Base-by-base conservation (phyloP, 2,888 invertebrate species). In the Salpingus planirostris region DNA sequence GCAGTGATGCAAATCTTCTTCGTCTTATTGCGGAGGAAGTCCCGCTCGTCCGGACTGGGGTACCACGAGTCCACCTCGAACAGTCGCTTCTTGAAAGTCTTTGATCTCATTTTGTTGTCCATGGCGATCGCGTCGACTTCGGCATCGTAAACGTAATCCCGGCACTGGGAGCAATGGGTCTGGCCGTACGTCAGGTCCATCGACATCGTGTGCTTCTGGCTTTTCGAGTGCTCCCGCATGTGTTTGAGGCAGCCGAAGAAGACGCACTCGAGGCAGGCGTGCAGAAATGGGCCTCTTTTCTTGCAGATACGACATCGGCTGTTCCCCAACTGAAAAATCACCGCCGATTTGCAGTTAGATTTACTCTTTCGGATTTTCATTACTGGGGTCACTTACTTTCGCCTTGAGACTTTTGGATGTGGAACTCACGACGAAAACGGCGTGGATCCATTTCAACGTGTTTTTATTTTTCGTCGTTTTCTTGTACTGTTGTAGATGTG, bases 171-270 rank as follows among this genome's bases (percentile, higher is more conserved):
- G 64, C 97, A 97, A 63, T 82, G 83, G 6, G 96, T 72, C 60
- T 88, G 84, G 24, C 95, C 95, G 65, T 87, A 89, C 31, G 76
- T 77, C 28, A 95, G 66, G 59, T 96, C 95, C 50, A 95, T 74
- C 36, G 89, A 85, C 45, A 93, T 70, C 53, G 76, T 75, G 63
- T 95, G 95, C 52, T 84, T 81, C 53, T 82, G 83, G 24, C 71
- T 70, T 56, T 79, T 81, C 27, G 83, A 78, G 68, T 96, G 95
- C 32, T 87, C 82, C 52, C 83, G 78, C 45, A 92, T 88, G 61
- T 95, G 95, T 34, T 76, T 77, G 50, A 86, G 86, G 62, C 96
- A 96, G 29, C 88, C 95, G 64, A 96, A 92, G 67, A 78, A 92
- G 49, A 93, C 87, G 68, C 96, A 96, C 53, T 89, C 86, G 36